phyloP scores from a whole-genome alignment of 1,140 invertebrate genomes.

The Metaphire vulgaris region DNA sequence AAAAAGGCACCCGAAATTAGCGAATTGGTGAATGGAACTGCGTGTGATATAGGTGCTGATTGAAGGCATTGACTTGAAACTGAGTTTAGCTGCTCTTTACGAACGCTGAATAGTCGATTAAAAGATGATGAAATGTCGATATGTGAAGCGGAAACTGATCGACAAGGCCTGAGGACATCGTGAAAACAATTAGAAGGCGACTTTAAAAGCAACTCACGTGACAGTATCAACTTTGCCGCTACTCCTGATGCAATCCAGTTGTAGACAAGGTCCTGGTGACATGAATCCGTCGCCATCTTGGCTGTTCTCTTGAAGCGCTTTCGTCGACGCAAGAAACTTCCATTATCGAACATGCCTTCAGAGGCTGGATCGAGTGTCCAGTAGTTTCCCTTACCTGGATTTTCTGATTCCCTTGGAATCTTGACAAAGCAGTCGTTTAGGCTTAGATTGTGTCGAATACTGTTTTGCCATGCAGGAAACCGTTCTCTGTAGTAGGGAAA shows the following conservation, averaged over 20 bases:
- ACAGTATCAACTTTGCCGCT: not conserved
- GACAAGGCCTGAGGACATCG: not conserved
- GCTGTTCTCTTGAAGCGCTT: slow-evolving; percentile 89
- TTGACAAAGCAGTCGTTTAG: slow-evolving; percentile 99
- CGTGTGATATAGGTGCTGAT: too few relatives aligned
- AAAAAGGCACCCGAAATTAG: not conserved
- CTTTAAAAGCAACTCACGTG: not conserved
- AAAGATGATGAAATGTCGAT: not conserved
- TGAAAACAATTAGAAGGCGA: not conserved
- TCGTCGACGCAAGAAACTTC: slow-evolving; percentile 84
- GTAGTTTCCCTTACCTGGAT: slow-evolving; percentile 91
- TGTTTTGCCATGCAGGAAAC: slow-evolving; percentile 63
- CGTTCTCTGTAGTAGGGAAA: slow-evolving; percentile 48
- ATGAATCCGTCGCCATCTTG: slow-evolving; percentile 31
- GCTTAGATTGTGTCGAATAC: slow-evolving; percentile 91
- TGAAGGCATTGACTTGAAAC: not conserved
- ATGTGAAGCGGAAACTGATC: not conserved
- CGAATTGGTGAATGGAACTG: too few relatives aligned
- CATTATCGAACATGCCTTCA: slow-evolving; percentile 99
- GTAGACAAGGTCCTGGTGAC: not conserved
- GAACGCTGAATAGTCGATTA: not conserved
- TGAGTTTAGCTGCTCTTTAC: too few relatives aligned
- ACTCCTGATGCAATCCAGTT: not conserved
- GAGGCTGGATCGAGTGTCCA: slow-evolving; percentile 95
- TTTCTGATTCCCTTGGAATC: slow-evolving; percentile 92